Conservation (phyloP, 2,113 vertebrate species). For the Cynoglossus semilaevis region DNA sequence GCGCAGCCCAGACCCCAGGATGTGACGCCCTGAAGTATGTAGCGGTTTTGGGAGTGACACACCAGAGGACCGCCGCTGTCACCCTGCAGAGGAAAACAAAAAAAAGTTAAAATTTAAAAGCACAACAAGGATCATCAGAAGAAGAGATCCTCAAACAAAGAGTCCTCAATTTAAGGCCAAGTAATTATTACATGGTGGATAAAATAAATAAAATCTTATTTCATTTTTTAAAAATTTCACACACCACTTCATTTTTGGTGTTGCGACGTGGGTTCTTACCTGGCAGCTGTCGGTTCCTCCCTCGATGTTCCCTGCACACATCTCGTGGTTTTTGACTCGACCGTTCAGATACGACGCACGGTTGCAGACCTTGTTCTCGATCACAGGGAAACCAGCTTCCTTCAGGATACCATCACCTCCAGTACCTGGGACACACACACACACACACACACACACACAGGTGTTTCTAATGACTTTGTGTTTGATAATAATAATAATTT, state of each 20-base stretch:
- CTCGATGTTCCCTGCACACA: conserved; percentile 88
- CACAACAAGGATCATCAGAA: background rate
- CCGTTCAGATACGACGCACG: conserved; percentile 80
- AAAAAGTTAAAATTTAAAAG: background rate
- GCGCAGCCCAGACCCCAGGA: conserved; percentile 97
- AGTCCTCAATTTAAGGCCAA: too few relatives aligned
- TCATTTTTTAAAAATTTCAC: too few relatives aligned
- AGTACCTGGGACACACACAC: conserved; percentile 73
- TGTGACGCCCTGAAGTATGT: conserved; percentile 90
- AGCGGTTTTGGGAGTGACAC: conserved; percentile 82
- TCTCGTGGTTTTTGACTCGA: conserved; percentile 78
- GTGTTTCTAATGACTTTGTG: too few relatives aligned
- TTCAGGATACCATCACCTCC: conserved; percentile 80
- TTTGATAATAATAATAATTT: too few relatives aligned
- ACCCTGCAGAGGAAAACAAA: conserved; percentile 73
- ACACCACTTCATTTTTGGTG: too few relatives aligned
- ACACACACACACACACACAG: too few relatives aligned
- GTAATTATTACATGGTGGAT: too few relatives aligned
- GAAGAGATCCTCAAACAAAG: background rate
- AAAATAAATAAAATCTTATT: too few relatives aligned
- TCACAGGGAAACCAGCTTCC: conserved; percentile 90
- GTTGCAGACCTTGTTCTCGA: conserved; percentile 93
- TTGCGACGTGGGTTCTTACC: conserved; percentile 73
- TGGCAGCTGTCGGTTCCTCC: conserved; percentile 91
- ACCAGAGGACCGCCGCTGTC: conserved; percentile 96